Conservation (phyloP, 2,888 invertebrate species). For the Helobdella robusta region DNA sequence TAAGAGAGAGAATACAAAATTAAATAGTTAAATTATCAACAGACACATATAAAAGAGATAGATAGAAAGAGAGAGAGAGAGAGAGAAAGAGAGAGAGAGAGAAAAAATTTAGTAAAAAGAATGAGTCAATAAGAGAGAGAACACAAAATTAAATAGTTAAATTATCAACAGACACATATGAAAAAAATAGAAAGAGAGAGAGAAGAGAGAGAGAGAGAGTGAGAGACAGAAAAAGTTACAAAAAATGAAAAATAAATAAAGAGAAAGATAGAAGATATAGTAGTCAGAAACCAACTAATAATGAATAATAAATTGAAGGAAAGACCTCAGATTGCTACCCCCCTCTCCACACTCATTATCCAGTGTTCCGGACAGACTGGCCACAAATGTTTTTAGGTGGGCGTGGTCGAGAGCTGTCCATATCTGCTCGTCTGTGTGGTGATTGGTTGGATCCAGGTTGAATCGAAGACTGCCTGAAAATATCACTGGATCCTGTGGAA, state of each 20-base stretch:
- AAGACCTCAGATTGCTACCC: constrained; percentile 64
- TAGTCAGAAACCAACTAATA: not conserved
- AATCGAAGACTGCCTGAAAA: constrained; percentile 81
- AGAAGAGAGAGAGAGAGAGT: no score
- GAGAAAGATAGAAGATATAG: not conserved
- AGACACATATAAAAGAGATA: no score
- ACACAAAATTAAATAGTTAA: no score
- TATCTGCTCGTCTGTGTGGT: constrained; percentile 67
- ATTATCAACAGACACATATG: not conserved
- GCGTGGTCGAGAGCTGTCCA: constrained; percentile 79
- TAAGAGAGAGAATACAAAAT: no score
- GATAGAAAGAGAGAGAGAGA: no score
- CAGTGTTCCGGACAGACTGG: constrained; percentile 65
- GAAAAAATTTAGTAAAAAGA: no score
- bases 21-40: no score
- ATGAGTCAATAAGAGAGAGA: no score
- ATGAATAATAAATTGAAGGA: not conserved
- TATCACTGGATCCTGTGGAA: constrained; percentile 71
- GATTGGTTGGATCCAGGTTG: constrained; percentile 80
- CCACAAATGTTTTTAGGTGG: constrained; percentile 72
- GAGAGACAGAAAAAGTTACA: not conserved
- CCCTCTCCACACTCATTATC: constrained; percentile 76
- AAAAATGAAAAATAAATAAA: not conserved
- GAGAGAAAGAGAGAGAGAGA: no score
- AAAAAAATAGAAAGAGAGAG: not conserved